Conservation (phyloP, 2,888 invertebrate genomes). For the Ceratothoa steindachneri region DNA sequence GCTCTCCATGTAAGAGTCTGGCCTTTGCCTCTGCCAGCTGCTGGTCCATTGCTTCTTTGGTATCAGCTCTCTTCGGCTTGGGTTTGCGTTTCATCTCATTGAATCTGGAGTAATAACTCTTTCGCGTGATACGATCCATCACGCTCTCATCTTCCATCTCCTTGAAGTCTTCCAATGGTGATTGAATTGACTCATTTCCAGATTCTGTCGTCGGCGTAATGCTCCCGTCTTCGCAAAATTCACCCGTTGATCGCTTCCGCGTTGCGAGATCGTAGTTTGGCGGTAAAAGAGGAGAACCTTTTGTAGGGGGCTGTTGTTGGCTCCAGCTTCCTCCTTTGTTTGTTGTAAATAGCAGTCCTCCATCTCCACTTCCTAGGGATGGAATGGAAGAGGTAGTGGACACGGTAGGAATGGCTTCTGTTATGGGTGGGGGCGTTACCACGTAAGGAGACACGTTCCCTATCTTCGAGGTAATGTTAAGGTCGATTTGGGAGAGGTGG, state of each 20-base stretch:
- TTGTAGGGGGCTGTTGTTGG: neutral
- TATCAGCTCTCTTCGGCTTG: constrained; percentile 29
- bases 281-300: neutral
- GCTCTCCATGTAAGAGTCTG: constrained; percentile 37
- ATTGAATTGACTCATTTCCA: constrained; percentile 5
- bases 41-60: constrained; percentile 39
- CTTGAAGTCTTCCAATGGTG: constrained; percentile 6
- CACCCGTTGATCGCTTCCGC: neutral
- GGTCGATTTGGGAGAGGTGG: constrained; percentile 36
- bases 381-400: constrained; percentile 24
- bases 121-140: constrained; percentile 47
- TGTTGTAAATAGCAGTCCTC: too few species aligned
- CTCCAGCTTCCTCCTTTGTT: neutral
- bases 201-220: constrained; percentile 21
- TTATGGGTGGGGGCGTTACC: neutral
- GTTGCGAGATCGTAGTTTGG: neutral
- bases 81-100: constrained; percentile 38
- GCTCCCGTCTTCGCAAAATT: constrained; percentile 14
- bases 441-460: constrained; percentile 21
- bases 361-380: constrained; percentile 32
- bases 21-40: constrained; percentile 46
- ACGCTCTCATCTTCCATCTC: constrained; percentile 46
- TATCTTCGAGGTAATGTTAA: constrained; percentile 36
- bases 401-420: neutral
- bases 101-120: constrained; percentile 46